phyloP scores from a whole-genome alignment of 2,797 vertebrate genomes.

The Sparidentex hasta region DNA sequence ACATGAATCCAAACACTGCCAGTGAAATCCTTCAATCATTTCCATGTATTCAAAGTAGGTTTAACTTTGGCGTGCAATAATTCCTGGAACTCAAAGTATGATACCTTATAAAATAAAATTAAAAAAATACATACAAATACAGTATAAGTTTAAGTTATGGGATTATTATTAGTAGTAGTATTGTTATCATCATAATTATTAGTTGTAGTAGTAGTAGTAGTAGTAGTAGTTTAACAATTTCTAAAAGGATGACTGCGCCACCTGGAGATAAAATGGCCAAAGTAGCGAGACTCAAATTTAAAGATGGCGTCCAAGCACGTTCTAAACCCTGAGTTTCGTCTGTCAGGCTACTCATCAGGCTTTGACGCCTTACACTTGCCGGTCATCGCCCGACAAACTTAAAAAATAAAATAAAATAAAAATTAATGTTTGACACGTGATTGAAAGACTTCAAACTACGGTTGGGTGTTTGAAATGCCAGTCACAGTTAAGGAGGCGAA shows the following conservation, averaged over 20 bases:
- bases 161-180: background rate
- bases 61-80: conserved; percentile 51
- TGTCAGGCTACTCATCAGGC: background rate
- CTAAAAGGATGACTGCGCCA: conserved; percentile 55
- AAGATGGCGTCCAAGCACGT: fast-evolving
- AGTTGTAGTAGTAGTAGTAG: background rate
- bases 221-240: background rate
- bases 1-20: conserved; percentile 32
- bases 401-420: fast-evolving
- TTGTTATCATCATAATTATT: background rate
- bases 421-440: background rate
- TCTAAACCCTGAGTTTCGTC: fast-evolving
- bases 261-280: conserved; percentile 45
- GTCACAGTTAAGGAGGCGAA: fast-evolving
- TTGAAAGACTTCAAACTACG: fast-evolving
- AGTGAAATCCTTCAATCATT: conserved; percentile 50
- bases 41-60: conserved; percentile 75
- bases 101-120: too few species aligned
- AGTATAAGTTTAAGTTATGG: background rate
- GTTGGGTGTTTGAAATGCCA: background rate
- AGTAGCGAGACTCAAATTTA: background rate
- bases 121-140: background rate
- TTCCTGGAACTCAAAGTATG: background rate
- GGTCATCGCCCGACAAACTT: fast-evolving
- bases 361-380: fast-evolving